Evolutionary conservation across 1,140 invertebrate species (phyloP).

Genomic region (Phymorhynchus buccinoides): DNA sequence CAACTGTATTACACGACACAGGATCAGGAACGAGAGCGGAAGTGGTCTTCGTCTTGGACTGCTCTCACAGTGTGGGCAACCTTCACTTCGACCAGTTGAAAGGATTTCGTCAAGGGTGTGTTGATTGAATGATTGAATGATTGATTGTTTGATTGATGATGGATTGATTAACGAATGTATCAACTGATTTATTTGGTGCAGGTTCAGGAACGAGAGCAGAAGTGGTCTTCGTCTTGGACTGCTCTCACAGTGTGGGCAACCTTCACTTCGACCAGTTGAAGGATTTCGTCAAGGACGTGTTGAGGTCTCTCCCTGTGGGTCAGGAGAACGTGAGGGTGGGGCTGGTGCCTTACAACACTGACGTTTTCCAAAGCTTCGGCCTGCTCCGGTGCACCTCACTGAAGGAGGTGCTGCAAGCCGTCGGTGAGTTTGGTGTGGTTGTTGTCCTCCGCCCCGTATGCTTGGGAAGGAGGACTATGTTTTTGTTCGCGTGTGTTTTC

Average conservation of each 20-base stretch:
- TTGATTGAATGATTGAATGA: background rate
- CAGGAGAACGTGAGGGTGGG: constrained; percentile 53
- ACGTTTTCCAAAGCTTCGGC: constrained; percentile 52
- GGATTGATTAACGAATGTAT: no score
- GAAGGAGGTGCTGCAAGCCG: constrained; percentile 42
- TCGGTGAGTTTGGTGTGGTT: constrained; percentile 44
- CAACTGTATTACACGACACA: constrained; percentile 2
- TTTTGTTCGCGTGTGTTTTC: no score
- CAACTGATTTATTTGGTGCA: constrained; percentile 28
- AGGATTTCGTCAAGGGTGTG: constrained; percentile 57
- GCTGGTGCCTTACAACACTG: constrained; percentile 52
- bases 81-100: constrained; percentile 52
- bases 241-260: constrained; percentile 54
- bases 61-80: constrained; percentile 52
- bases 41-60: constrained; percentile 60
- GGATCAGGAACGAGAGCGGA: constrained; percentile 55
- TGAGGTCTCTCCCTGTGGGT: constrained; percentile 46
- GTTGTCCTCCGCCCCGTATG: no score
- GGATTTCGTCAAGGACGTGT: constrained; percentile 58
- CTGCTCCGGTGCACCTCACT: constrained; percentile 46
- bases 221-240: constrained; percentile 62
- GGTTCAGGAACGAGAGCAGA: constrained; percentile 58
- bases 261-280: constrained; percentile 53
- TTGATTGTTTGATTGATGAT: no score
- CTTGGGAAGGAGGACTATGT: no score